These are phyloP conservation scores for Dysmachus trigonus DNA, from an alignment of 2,888 invertebrate genomes.

Conservation along the genomic window DNA sequence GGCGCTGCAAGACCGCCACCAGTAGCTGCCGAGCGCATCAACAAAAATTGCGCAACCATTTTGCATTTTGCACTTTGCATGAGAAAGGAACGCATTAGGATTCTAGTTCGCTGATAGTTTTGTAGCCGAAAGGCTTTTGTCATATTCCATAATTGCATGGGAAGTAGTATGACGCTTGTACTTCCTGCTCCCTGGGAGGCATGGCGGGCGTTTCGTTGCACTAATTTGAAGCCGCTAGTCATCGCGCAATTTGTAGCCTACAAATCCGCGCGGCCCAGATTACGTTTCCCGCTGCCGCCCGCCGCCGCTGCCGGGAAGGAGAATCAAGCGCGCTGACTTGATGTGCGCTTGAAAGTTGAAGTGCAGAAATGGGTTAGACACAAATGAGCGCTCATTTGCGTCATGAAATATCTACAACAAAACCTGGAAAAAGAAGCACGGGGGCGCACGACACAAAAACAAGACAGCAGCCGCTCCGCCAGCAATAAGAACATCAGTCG, in stretches of 20 bases:
- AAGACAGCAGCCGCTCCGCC: neutral
- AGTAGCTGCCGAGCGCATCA: neutral
- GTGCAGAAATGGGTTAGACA: slow-evolving; percentile 22
- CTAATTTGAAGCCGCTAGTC: slow-evolving; percentile 9
- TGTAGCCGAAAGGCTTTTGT: neutral
- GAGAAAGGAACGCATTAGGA: neutral
- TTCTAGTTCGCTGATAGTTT: neutral
- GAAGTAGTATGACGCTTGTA: slow-evolving; percentile 4
- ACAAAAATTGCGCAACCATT: neutral
- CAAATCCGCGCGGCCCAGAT: slow-evolving; percentile 4
- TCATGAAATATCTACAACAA: neutral
- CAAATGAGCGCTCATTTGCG: slow-evolving; percentile 29
- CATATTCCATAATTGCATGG: neutral
- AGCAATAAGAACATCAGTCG: slow-evolving; percentile 5
- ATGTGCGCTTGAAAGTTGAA: slow-evolving; percentile 11
- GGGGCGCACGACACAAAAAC: neutral
- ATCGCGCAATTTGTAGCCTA: slow-evolving; percentile 14
- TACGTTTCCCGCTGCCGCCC: neutral
- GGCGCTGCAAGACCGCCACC: neutral
- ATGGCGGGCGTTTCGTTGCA: neutral
- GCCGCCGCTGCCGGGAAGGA: neutral
- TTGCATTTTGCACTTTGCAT: neutral
- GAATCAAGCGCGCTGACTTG: neutral
- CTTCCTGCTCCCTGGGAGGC: neutral
- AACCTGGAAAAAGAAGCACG: neutral